These are phyloP conservation scores for Microctonus hyperodae DNA, from an alignment of 2,888 invertebrate species.

Conservation along the genomic window DNA sequence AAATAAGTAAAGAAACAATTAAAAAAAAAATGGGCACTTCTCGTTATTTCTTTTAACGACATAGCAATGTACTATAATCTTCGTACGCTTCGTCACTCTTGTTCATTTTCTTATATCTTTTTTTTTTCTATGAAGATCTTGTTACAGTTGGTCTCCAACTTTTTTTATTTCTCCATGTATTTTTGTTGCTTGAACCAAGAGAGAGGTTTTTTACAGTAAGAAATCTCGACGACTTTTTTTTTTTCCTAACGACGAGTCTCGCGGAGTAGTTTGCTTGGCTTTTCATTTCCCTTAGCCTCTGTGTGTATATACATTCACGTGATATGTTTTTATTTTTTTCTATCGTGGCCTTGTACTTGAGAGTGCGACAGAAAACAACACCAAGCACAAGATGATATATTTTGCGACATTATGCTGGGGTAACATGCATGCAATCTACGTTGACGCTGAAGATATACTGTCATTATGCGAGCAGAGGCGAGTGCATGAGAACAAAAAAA, in stretches of 20 bases:
- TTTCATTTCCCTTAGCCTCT: conserved; percentile 16
- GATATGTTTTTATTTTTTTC: no score
- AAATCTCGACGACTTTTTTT: conserved; percentile 39
- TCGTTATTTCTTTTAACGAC: conserved; percentile 29
- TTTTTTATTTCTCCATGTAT: neutral
- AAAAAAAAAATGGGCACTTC: conserved; percentile 23
- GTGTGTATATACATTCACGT: conserved; percentile 4
- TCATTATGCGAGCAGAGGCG: neutral
- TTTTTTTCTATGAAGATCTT: conserved; percentile 9
- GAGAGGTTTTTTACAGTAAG: conserved; percentile 17
- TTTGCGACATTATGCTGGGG: conserved; percentile 50
- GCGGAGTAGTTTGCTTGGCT: conserved; percentile 16
- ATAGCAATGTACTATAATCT: conserved; percentile 21
- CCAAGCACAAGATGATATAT: conserved; percentile 38
- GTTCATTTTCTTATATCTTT: conserved; percentile 12
- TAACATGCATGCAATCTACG: conserved; percentile 48
- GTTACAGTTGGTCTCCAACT: conserved; percentile 8
- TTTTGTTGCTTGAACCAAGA: conserved; percentile 17
- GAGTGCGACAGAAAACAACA: conserved; percentile 25
- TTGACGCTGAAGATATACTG: neutral
- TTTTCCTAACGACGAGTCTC: conserved; percentile 27
- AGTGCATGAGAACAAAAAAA: neutral
- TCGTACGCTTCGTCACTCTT: conserved; percentile 25
- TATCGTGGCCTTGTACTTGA: conserved; percentile 10
- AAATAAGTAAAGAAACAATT: conserved; percentile 2